Evolutionary conservation across 92 coral and sea anemone genomes (phyloP).

Genomic region (Galaxea fascicularis): DNA sequence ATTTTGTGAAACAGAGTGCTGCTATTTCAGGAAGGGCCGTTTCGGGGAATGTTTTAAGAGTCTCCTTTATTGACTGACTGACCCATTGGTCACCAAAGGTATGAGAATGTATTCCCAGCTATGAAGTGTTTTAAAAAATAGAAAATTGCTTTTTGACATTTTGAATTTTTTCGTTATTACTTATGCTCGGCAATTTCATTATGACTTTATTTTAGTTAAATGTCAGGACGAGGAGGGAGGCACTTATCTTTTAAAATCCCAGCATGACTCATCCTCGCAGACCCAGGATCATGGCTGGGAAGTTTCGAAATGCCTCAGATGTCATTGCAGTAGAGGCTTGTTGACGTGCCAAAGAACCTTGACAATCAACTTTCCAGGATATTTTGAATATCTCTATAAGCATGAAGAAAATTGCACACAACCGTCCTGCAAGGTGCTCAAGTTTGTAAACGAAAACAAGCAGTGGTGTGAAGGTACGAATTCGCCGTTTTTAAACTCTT

Average conservation of each 20-base stretch:
- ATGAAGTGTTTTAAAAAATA: too few relatives aligned
- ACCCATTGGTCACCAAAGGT: too few relatives aligned
- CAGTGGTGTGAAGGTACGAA: conserved; percentile 33
- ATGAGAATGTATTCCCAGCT: too few relatives aligned
- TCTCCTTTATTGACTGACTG: too few relatives aligned
- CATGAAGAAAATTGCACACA: conserved; percentile 20
- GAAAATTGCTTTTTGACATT: neutral
- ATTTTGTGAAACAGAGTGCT: too few relatives aligned
- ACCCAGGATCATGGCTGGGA: too few relatives aligned
- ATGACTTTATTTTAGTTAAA: neutral
- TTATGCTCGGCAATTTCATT: neutral
- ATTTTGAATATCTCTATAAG: neutral
- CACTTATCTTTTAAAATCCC: neutral
- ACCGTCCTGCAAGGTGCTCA: conserved; percentile 32
- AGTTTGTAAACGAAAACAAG: conserved; percentile 17
- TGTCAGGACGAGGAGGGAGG: conserved; percentile 38
- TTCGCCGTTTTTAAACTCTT: too few relatives aligned
- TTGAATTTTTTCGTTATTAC: neutral
- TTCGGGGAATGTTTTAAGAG: too few relatives aligned
- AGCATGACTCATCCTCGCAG: too few relatives aligned
- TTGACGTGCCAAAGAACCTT: conserved; percentile 1
- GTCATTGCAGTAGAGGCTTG: conserved; percentile 17
- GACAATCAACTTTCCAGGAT: conserved; percentile 30
- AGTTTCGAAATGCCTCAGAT: conserved; percentile 25
- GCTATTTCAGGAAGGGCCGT: too few relatives aligned